Evolutionary conservation across 2,888 invertebrate species (phyloP).

Genomic region (Theretra japonica): DNA sequence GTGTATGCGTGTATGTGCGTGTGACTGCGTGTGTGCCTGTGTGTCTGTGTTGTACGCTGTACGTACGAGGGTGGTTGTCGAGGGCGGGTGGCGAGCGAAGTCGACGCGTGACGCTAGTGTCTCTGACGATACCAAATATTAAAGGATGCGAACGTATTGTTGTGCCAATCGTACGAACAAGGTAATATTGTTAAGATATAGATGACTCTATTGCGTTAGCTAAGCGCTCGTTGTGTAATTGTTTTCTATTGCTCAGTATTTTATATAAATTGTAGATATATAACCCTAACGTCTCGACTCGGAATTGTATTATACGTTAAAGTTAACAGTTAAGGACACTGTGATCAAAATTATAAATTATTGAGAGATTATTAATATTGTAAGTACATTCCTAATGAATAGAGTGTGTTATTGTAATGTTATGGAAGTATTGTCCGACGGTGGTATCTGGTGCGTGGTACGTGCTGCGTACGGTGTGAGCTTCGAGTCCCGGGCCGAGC

Average conservation of each 20-base stretch:
- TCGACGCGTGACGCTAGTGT: constrained; percentile 36
- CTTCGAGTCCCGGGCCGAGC: background rate
- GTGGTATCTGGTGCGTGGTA: constrained; percentile 37
- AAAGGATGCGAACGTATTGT: constrained; percentile 71
- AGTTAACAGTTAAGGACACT: constrained; percentile 83
- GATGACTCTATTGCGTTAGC: constrained; percentile 77
- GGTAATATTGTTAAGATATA: constrained; percentile 80
- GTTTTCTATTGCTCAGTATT: constrained; percentile 84
- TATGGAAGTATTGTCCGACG: constrained; percentile 73
- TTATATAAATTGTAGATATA: constrained; percentile 73
- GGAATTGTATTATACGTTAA: constrained; percentile 83
- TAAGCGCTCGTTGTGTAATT: constrained; percentile 76
- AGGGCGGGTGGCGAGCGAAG: constrained; percentile 36
- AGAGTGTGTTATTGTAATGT: constrained; percentile 80
- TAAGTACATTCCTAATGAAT: constrained; percentile 83
- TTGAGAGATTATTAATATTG: constrained; percentile 83
- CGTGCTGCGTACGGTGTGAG: constrained; percentile 25
- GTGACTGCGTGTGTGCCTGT: constrained; percentile 27
- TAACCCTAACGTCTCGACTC: constrained; percentile 66
- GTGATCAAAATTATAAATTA: constrained; percentile 85
- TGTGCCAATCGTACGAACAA: constrained; percentile 82
- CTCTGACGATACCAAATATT: constrained; percentile 74
- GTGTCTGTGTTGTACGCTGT: constrained; percentile 36
- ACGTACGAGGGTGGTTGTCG: constrained; percentile 35
- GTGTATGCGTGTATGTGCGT: constrained; percentile 36